Evolutionary conservation across 2,888 invertebrate genomes (phyloP), one percentile per base, ranked within the genome.

Genomic region (Standfussiana lucernea): DNA sequence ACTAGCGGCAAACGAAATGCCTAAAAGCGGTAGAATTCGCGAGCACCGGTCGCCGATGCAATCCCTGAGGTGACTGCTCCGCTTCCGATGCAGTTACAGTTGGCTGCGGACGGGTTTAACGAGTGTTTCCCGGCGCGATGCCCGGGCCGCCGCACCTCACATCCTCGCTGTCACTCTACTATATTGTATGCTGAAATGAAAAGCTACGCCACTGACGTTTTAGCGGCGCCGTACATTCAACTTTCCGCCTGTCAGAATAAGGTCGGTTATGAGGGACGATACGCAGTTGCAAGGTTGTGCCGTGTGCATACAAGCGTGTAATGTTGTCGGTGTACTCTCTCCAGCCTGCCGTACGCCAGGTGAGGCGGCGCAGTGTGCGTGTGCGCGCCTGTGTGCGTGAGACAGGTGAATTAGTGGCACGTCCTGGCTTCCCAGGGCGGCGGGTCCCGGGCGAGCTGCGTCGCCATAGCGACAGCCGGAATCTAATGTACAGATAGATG

Each of bases 381-480:
- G 50, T 15, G 56, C 66, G 82, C 81, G 83, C 61, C 84, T 92
- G 94, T 91, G 93, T 90, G 93, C 89, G 92, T 82, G 90, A 89
- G 92, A 91, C 93, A 95, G 95, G 94, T 95, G 93, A 95, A 91
- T 92, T 93, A 92, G 92, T 89, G 87, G 90, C 90, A 89, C 91
- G 92, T 88, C 89, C 91, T 90, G 92, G 90, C 89, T 91, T 88
- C 89, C 91, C 90, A 86, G 93, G 91, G 91, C 90, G 90, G 91
- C 90, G 89, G 84, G 90, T 79, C 92, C 93, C 93, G 93, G 93
- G 91, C 91, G 93, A 92, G 93, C 93, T 91, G 86, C 92, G 95
- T 95, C 90, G 91, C 91, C 93, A 95, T 95, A 91, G 92, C 91
- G 92, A 95, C 95, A 92, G 90, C 92, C 92, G 89, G 92, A 90